phyloP scores from a whole-genome alignment of 2,888 invertebrate species.

The Toxonevra muliebris region DNA sequence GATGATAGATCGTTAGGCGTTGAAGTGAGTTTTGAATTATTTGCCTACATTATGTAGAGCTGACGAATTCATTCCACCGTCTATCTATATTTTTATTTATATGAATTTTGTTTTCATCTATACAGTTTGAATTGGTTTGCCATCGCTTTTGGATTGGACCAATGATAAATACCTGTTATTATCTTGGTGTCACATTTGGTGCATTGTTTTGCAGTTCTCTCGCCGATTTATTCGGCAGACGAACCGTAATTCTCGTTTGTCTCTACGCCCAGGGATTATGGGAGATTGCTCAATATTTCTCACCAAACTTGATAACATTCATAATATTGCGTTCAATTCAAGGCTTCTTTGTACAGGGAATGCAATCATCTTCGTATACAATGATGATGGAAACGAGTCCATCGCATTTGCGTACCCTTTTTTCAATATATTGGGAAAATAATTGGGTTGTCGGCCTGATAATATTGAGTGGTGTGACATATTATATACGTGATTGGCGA shows the following conservation, averaged over 20 bases:
- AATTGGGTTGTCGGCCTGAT: conserved; percentile 66
- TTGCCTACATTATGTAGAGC: no score
- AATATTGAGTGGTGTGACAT: conserved; percentile 64
- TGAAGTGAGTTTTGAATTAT: conserved; percentile 36
- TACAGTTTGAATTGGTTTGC: conserved; percentile 64
- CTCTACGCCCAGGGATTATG: conserved; percentile 62
- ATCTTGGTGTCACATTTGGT: conserved; percentile 63
- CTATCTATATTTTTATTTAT: no score
- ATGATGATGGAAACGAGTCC: conserved; percentile 67
- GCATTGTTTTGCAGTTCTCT: conserved; percentile 63
- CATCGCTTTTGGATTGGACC: conserved; percentile 56
- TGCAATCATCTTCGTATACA: conserved; percentile 67
- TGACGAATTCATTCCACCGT: no score
- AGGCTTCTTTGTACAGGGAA: conserved; percentile 66
- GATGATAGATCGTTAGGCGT: conserved; percentile 41
- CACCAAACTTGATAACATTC: conserved; percentile 59
- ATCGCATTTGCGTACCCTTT: conserved; percentile 64
- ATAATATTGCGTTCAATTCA: conserved; percentile 62
- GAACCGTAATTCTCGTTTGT: conserved; percentile 62
- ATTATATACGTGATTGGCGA: conserved; percentile 67
- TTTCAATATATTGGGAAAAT: conserved; percentile 65
- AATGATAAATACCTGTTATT: conserved; percentile 60
- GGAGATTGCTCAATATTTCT: conserved; percentile 47
- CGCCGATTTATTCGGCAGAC: conserved; percentile 64
- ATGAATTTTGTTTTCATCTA: neutral